These are phyloP conservation scores for Shinisaurus crocodilurus DNA, from an alignment of 2,113 vertebrate species.

Conservation along the genomic window DNA sequence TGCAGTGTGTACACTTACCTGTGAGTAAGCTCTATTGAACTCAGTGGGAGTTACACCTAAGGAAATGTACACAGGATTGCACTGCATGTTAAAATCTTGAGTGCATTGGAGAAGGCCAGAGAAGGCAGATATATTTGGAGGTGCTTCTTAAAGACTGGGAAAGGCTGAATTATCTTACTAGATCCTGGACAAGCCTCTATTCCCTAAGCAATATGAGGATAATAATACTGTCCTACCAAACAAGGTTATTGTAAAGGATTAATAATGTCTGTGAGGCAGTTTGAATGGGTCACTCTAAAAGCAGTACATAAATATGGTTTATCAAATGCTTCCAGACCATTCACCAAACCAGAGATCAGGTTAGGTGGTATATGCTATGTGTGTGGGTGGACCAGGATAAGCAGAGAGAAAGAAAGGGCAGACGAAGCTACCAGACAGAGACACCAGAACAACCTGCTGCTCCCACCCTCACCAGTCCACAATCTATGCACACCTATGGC, in stretches of 20 bases:
- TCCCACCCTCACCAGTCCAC: no score
- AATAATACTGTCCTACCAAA: background rate
- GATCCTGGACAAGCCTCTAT: background rate
- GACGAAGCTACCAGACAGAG: background rate
- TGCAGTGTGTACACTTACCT: background rate
- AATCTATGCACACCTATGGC: background rate
- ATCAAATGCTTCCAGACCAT: background rate
- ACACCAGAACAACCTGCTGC: background rate
- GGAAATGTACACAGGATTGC: background rate
- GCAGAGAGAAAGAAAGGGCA: background rate
- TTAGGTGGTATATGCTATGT: fast-evolving
- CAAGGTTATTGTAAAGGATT: background rate
- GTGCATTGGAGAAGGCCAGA: background rate
- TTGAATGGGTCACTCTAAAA: background rate
- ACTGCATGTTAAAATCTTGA: background rate
- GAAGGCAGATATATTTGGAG: background rate
- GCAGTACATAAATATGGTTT: background rate
- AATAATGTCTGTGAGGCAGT: background rate
- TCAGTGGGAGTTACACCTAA: background rate
- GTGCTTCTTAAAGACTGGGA: background rate
- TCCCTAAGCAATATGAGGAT: background rate
- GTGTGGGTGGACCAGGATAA: no score
- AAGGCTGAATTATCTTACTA: background rate
- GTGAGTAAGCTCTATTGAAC: background rate
- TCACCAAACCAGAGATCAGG: background rate